Evolutionary conservation across 2,113 vertebrate genomes (phyloP).

Genomic region (Coptodon rendalli): DNA sequence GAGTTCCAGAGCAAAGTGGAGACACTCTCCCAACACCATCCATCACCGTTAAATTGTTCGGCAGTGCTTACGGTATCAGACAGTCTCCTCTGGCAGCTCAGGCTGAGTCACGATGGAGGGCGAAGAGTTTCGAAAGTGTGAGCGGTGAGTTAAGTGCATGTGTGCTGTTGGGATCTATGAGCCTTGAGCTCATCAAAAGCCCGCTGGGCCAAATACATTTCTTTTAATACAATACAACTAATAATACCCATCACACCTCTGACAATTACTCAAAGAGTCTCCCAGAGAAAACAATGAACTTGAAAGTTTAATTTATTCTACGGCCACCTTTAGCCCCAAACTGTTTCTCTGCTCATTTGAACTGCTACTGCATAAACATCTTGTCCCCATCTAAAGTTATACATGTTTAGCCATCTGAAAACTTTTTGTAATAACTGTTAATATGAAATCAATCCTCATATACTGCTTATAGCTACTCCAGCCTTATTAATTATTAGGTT

Average conservation of each 20-base stretch:
- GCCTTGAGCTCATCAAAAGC: not conserved
- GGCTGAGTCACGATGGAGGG: not conserved
- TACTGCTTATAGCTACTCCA: not conserved
- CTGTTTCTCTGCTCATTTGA: not conserved
- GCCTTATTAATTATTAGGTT: not conserved
- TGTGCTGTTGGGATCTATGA: not conserved
- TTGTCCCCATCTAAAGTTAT: not conserved
- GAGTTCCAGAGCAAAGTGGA: not conserved
- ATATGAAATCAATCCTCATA: not conserved
- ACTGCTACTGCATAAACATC: not conserved
- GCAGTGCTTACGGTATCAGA: constrained; percentile 30
- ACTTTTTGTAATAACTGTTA: not conserved
- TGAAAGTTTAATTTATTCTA: constrained; percentile 12
- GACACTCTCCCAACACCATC: constrained; percentile 2
- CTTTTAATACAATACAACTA: constrained; percentile 1
- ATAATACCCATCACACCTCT: not conserved
- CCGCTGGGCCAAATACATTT: not conserved
- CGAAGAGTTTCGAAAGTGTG: constrained; percentile 8
- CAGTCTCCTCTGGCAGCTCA: constrained; percentile 9
- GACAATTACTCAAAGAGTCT: constrained; percentile 29
- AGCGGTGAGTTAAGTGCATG: constrained; percentile 12
- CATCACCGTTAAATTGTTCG: constrained; percentile 28
- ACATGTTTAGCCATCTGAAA: not conserved
- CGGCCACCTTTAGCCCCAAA: not conserved
- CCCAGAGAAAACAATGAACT: not conserved